These are phyloP conservation scores for Zapornia atra DNA, from an alignment of 2,113 vertebrate species.

Conservation along the genomic window DNA sequence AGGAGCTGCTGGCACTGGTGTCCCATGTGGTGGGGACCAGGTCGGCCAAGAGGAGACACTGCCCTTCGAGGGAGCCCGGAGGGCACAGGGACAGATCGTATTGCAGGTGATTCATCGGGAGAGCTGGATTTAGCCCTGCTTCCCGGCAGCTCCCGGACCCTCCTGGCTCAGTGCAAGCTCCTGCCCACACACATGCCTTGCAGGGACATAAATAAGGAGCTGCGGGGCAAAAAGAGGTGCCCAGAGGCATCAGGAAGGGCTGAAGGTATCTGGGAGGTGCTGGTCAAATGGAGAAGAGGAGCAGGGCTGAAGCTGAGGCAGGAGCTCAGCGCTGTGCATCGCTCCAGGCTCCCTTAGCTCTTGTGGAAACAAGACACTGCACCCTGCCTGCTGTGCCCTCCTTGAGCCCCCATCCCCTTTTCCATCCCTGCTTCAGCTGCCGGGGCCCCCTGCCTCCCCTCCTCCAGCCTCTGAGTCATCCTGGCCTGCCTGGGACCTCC, in stretches of 20 bases:
- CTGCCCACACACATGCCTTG: not conserved
- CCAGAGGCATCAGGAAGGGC: not conserved
- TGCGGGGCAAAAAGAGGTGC: not conserved
- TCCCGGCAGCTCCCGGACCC: constrained; percentile 8
- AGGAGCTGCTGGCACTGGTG: not conserved
- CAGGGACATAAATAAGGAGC: not conserved
- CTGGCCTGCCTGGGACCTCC: not conserved
- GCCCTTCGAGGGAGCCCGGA: not conserved
- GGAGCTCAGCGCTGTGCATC: not conserved
- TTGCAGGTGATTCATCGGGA: constrained; percentile 3
- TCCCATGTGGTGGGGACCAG: not conserved
- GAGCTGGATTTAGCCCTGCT: constrained; percentile 23
- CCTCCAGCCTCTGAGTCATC: constrained; percentile 71
- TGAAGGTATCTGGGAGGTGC: not conserved
- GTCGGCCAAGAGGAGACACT: not conserved
- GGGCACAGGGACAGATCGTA: not conserved
- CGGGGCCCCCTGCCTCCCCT: not conserved
- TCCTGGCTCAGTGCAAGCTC: not conserved
- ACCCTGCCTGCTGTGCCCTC: not conserved
- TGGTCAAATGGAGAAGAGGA: not conserved
- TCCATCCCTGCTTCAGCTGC: not conserved
- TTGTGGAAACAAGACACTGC: not conserved
- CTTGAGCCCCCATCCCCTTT: not conserved
- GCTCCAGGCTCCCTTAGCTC: not conserved
- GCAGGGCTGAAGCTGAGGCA: constrained; percentile 9